Conservation (phyloP, 2,888 invertebrate species). For the Athripsodes cinereus region DNA sequence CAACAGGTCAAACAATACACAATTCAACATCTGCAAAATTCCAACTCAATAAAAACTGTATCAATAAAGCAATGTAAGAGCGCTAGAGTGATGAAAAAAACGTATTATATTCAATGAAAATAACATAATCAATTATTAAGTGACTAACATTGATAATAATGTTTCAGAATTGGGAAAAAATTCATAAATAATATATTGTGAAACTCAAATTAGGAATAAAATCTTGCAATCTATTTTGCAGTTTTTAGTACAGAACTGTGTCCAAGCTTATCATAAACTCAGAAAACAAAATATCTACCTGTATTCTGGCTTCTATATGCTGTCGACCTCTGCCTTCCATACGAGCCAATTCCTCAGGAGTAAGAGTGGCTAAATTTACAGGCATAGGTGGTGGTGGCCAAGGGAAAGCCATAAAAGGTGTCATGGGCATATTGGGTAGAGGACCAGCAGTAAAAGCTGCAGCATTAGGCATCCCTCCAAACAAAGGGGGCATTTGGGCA, state of each 20-base stretch:
- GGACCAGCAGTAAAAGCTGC: slow-evolving; percentile 25
- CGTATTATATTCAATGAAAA: background rate
- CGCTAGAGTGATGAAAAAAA: background rate
- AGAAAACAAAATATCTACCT: slow-evolving; percentile 39
- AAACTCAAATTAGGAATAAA: no score
- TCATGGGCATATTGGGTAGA: slow-evolving; percentile 8
- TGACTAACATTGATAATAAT: no score
- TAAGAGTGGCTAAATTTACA: slow-evolving; percentile 64
- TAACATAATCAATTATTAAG: no score
- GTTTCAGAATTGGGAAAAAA: no score
- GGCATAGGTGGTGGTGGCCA: slow-evolving; percentile 75
- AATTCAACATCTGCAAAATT: no score
- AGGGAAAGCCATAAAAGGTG: slow-evolving; percentile 39
- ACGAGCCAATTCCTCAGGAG: slow-evolving; percentile 74
- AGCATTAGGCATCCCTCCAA: background rate
- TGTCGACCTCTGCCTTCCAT: slow-evolving; percentile 88
- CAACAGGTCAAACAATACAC: no score
- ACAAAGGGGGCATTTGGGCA: slow-evolving; percentile 27
- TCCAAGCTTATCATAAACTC: no score
- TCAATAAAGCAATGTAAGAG: background rate
- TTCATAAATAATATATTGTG: no score
- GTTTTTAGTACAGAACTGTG: background rate
- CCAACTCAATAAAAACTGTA: no score
- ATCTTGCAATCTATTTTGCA: background rate
- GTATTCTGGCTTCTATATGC: slow-evolving; percentile 86